A percentile compares a stretch with the other conserved stretches of the same genome.
phyloP scores from a whole-genome alignment of 2,888 invertebrate genomes.

The Corythucha ciliata region DNA sequence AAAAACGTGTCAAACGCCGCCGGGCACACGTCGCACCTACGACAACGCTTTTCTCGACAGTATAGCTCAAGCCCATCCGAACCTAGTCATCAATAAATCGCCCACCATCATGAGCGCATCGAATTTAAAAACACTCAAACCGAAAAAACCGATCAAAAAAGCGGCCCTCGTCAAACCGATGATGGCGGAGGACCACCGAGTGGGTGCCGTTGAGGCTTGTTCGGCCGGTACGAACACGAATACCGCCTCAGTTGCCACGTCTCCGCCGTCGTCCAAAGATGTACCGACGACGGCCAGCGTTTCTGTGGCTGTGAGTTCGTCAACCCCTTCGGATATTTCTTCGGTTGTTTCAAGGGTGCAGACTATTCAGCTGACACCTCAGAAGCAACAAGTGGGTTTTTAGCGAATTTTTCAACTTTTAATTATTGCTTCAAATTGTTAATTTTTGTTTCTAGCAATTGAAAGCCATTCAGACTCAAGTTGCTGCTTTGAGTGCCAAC shows the following conservation, averaged over 20 bases:
- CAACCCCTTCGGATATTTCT: no score
- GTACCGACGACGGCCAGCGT: no score
- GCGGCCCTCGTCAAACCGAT: conserved; percentile 38
- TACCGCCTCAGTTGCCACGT: no score
- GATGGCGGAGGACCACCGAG: conserved; percentile 36
- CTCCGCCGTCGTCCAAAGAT: no score
- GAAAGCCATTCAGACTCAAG: conserved; percentile 57
- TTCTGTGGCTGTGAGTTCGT: no score
- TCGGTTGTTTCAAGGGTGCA: conserved; percentile 52
- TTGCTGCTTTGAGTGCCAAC: conserved; percentile 52
- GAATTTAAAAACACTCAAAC: conserved; percentile 32
- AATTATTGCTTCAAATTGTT: background rate
- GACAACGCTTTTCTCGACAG: conserved; percentile 37
- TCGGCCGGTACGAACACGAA: no score
- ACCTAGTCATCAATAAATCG: conserved; percentile 36
- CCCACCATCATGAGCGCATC: conserved; percentile 26
- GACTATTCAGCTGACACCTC: conserved; percentile 62
- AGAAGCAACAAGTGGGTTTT: conserved; percentile 53
- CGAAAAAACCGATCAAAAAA: conserved; percentile 35
- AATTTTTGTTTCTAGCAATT: conserved; percentile 46
- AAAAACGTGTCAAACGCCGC: no score
- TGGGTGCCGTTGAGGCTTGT: no score
- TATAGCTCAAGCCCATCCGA: conserved; percentile 37
- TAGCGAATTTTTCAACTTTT: background rate
- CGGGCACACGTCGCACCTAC: conserved; percentile 26